A percentile compares a stretch with the other conserved stretches of the same genome.
Evolutionary conservation across 2,888 invertebrate genomes (phyloP).

Genomic region (Ashinkailepas kermadecensis): DNA sequence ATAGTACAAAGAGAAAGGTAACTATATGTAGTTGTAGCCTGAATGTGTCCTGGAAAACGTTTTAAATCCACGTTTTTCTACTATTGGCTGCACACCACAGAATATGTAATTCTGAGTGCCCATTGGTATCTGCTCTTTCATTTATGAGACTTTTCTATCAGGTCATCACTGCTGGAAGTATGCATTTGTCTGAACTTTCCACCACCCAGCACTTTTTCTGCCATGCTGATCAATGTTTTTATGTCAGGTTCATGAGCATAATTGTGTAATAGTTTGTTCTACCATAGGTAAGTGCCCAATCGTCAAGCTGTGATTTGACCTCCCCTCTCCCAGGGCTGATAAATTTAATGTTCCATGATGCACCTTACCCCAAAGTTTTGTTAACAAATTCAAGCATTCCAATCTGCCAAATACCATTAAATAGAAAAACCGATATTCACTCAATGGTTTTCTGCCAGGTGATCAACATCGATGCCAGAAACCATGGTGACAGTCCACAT

Average conservation of each 20-base stretch:
- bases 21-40: not conserved
- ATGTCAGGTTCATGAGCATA: no score
- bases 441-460: constrained; percentile 43
- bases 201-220: no score
- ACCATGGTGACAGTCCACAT: constrained; percentile 92
- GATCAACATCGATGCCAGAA: constrained; percentile 77
- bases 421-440: not conserved
- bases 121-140: not conserved
- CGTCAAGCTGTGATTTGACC: no score
- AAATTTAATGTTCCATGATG: not conserved
- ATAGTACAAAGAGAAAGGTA: not conserved
- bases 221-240: no score
- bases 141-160: not conserved
- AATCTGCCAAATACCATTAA: not conserved
- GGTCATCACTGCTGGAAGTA: no score
- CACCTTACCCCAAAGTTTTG: not conserved
- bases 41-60: not conserved
- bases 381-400: not conserved
- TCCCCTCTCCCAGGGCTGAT: no score
- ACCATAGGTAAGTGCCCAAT: no score
- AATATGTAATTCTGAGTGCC: not conserved
- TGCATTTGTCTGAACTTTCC: no score
- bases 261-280: no score
- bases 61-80: not conserved
- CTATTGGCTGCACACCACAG: not conserved